Evolutionary conservation across 2,113 vertebrate species (phyloP), one percentile per base, ranked within the genome.

Genomic region (Semnornis frantzii): DNA sequence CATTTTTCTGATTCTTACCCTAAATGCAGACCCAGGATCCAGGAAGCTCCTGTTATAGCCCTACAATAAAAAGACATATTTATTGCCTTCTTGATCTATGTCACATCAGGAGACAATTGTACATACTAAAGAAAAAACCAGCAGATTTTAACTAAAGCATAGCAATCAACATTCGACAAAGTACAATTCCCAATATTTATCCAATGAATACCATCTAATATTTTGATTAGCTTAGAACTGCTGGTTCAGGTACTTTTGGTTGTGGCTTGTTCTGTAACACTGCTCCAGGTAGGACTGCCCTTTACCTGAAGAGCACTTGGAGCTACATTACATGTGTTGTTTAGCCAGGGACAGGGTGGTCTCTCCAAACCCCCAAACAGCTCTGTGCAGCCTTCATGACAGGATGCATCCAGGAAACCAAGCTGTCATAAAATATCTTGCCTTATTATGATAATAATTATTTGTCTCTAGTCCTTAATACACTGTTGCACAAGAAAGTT

Each of bases 401-500:
- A 85, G 68, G 39, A 94, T 85, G 83, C 86, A 91, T 81, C 81
- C 87, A 82, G 65, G 75, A 93, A 91, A 92, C 52, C 14, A 74
- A 82, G 62, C 59, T 91, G 72, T 50, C 79, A 66, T 65, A 66
- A 37, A 92, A 58, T 92, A 75, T 70, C 60, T 89, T 93, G 65
- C 46, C 23, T 60, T 85, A 88, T 93, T 84, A 78, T 71, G 78
- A 72, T 46, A 76, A 89, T 60, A 85, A 83, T 93, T 58, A 92
- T 90, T 90, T 24, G 15, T 83, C 74, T 95, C 87, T 83, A 62
- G 8, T 82, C 66, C 89, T 85, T 93, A 97, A 94, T 78, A 86
- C 92, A 96, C 73, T 48, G 82, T 95, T 89, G 91, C 78, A 81
- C 82, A 59, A 87, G 92, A 93, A 97, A 96, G 97, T 95, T 96